phyloP scores from a whole-genome alignment of 2,113 vertebrate genomes.

The Notothenia coriiceps region DNA sequence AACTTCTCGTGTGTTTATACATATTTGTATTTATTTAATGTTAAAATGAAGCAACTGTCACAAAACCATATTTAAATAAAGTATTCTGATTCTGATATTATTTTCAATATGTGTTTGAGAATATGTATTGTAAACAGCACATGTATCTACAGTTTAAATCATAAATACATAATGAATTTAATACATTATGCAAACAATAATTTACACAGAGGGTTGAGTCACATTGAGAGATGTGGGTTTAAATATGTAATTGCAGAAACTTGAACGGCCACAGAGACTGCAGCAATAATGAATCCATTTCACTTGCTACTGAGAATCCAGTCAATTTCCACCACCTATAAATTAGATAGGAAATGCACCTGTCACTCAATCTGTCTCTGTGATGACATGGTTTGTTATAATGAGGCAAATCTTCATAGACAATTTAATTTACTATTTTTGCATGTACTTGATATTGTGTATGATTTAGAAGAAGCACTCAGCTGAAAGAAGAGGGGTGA shows the following conservation, averaged over 20 bases:
- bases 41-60: too few species aligned
- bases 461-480: neutral
- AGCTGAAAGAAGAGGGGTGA: neutral
- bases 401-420: neutral
- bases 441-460: neutral
- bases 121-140: too few species aligned
- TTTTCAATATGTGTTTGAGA: too few species aligned
- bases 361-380: too few species aligned
- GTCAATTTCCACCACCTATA: conserved; percentile 31
- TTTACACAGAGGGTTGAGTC: neutral
- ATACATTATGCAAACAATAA: too few species aligned
- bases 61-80: too few species aligned
- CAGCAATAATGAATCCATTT: conserved; percentile 25
- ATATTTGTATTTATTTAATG: too few species aligned
- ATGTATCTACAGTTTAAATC: too few species aligned
- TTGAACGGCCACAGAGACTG: neutral
- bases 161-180: too few species aligned
- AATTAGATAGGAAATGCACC: conserved; percentile 4
- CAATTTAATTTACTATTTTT: neutral
- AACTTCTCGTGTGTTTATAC: too few species aligned
- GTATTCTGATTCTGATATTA: too few species aligned
- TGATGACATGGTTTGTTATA: conserved; percentile 23
- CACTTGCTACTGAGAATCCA: conserved; percentile 23
- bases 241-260: conserved; percentile 14
- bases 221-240: neutral